These are phyloP conservation scores for Urocynchramus pylzowi DNA, from an alignment of 2,113 vertebrate genomes.

Conservation along the genomic window DNA sequence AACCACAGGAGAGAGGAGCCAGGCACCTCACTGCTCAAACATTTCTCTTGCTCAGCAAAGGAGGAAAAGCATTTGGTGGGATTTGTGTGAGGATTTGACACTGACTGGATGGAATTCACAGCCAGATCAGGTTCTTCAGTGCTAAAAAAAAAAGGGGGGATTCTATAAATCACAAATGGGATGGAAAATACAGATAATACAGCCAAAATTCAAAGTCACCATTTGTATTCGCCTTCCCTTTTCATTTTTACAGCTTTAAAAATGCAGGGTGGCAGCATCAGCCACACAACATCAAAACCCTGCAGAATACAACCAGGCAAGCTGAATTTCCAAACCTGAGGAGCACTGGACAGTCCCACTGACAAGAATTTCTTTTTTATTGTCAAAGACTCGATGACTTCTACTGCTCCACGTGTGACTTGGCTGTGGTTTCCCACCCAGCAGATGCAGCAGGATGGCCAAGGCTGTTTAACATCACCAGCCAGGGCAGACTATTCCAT, in stretches of 20 bases:
- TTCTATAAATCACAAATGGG: background rate
- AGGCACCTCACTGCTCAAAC: background rate
- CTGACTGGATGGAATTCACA: background rate
- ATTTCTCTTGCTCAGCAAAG: background rate
- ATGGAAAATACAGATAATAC: background rate
- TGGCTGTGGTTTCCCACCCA: fast-evolving
- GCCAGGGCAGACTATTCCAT: background rate
- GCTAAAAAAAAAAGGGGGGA: background rate
- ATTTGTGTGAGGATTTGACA: background rate
- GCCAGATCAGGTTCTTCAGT: background rate
- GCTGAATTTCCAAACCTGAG: background rate
- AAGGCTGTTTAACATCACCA: background rate
- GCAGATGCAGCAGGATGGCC: background rate
- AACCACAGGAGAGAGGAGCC: background rate
- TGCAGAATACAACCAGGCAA: background rate
- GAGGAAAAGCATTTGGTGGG: background rate
- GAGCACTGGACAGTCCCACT: background rate
- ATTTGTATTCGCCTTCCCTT: fast-evolving
- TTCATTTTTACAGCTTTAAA: background rate
- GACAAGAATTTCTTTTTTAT: background rate
- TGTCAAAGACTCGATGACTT: background rate
- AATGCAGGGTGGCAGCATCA: background rate
- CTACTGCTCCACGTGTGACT: background rate
- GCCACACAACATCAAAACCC: background rate
- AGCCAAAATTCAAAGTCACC: background rate